These are phyloP conservation scores for Microtus pennsylvanicus DNA, from an alignment of 2,113 vertebrate species.

Conservation along the genomic window DNA sequence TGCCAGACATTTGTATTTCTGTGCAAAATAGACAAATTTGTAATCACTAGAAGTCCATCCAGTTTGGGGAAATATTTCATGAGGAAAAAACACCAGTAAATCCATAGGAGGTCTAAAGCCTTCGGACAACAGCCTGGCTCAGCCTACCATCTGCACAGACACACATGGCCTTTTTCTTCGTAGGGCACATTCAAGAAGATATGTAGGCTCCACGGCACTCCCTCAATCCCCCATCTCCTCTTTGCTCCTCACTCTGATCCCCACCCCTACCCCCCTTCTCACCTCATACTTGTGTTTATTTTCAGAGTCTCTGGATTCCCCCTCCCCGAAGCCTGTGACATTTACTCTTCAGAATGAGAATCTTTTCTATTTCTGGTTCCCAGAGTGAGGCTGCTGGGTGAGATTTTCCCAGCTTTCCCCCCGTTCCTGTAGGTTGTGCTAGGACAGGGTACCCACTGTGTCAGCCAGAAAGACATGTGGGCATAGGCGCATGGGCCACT, in stretches of 20 bases:
- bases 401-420: not conserved
- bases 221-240: too few species aligned
- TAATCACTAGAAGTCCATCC: not conserved
- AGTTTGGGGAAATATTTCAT: not conserved
- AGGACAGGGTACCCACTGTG: accelerated
- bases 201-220: accelerated
- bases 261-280: not conserved
- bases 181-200: not conserved
- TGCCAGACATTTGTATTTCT: not conserved
- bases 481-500: accelerated
- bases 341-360: conserved; percentile 50
- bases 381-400: not conserved
- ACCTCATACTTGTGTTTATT: conserved; percentile 11
- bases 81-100: not conserved
- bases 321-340: conserved; percentile 52
- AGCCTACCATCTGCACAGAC: not conserved
- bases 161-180: not conserved
- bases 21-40: too few species aligned
- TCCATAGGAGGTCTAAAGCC: not conserved
- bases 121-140: not conserved
- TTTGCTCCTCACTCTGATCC: not conserved
- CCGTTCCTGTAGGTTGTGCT: not conserved
- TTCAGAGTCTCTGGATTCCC: conserved; percentile 21
- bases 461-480: not conserved
- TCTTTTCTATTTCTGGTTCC: conserved; percentile 46